Percentiles rank a stretch among this genome's conserved stretches.
Evolutionary conservation across 2,888 invertebrate genomes (phyloP).

Genomic region (Hyposoter dolosus): DNA sequence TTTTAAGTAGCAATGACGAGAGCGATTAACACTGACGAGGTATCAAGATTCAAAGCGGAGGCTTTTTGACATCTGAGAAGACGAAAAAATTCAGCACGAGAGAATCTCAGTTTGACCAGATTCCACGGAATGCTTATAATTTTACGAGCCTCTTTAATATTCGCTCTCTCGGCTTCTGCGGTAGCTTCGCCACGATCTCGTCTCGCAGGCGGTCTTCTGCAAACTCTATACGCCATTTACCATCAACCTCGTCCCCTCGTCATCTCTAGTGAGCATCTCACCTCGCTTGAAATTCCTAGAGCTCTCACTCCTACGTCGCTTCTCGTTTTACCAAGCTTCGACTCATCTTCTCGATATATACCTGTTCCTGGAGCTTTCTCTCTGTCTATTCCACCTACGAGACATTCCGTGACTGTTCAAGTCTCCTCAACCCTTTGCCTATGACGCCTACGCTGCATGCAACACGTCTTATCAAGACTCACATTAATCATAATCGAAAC

Average conservation of each 20-base stretch:
- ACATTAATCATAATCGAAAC: conserved; percentile 50
- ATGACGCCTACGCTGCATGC: conserved; percentile 14
- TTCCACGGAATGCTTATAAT: conserved; percentile 81
- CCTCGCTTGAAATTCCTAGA: conserved; percentile 59
- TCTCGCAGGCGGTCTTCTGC: conserved; percentile 53
- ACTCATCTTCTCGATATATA: conserved; percentile 42
- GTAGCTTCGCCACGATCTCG: conserved; percentile 63
- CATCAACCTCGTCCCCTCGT: conserved; percentile 36
- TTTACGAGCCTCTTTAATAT: conserved; percentile 81
- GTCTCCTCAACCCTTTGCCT: conserved; percentile 49
- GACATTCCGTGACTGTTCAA: conserved; percentile 15
- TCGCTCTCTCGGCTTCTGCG: conserved; percentile 75
- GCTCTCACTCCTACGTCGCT: conserved; percentile 34
- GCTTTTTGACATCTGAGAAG: conserved; percentile 28
- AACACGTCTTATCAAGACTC: conserved; percentile 1
- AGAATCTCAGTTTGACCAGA: conserved; percentile 73
- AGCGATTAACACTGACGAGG: conserved; percentile 11
- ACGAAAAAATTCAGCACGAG: conserved; percentile 32
- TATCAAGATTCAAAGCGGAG: conserved; percentile 22
- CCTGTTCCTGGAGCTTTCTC: conserved; percentile 42
- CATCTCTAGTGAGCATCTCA: conserved; percentile 56
- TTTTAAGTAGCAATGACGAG: conserved; percentile 19
- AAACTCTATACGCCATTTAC: conserved; percentile 43
- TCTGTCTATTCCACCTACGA: conserved; percentile 61
- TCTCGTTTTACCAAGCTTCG: conserved; percentile 44